A percentile compares a stretch with the other conserved stretches of the same genome.
phyloP scores from a whole-genome alignment of 2,888 invertebrate genomes.

The Eupsilia transversa region DNA sequence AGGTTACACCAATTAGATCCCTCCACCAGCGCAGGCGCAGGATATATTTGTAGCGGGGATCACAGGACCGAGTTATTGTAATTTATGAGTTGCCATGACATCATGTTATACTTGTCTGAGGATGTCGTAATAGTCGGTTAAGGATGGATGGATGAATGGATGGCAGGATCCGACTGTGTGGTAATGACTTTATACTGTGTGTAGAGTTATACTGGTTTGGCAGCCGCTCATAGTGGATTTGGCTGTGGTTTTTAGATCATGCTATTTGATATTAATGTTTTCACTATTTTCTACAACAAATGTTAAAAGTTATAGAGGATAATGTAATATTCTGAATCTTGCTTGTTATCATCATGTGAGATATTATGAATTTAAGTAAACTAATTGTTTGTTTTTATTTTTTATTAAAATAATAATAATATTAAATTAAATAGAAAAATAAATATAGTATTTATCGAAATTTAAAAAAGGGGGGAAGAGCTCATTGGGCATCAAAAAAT shows the following conservation, averaged over 20 bases:
- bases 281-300: background rate
- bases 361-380: background rate
- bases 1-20: constrained; percentile 61
- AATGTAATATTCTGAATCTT: background rate
- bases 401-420: too few species aligned
- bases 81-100: constrained; percentile 62
- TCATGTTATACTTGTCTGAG: constrained; percentile 45
- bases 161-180: background rate
- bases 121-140: constrained; percentile 43
- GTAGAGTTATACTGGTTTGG: background rate
- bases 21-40: constrained; percentile 42
- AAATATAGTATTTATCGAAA: too few species aligned
- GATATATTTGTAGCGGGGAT: constrained; percentile 50
- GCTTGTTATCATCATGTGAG: background rate
- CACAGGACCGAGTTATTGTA: constrained; percentile 60
- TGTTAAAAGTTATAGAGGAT: background rate
- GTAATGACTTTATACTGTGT: constrained; percentile 1
- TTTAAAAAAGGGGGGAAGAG: too few species aligned
- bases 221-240: background rate
- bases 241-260: background rate
- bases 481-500: too few species aligned
- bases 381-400: too few species aligned
- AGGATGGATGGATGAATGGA: constrained; percentile 33
- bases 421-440: too few species aligned
- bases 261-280: too few species aligned